phyloP scores from a whole-genome alignment of 1,140 invertebrate genomes.

The Glossosoma conforme region DNA sequence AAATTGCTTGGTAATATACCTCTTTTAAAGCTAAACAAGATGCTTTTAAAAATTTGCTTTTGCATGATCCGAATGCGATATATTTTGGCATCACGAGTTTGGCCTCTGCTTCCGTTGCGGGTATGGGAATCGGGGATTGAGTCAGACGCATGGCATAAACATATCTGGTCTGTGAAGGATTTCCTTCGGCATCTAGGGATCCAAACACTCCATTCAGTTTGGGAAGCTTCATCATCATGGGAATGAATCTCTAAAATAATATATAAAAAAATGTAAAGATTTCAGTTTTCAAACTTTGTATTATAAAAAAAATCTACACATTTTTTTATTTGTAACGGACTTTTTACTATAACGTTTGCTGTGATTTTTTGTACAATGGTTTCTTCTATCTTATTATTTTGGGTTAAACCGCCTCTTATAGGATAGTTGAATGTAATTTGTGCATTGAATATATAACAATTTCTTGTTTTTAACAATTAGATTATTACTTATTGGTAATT shows the following conservation, averaged over 20 bases:
- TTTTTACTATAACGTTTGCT: too few relatives aligned
- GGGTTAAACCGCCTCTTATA: too few relatives aligned
- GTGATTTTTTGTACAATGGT: too few relatives aligned
- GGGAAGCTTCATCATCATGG: constrained; percentile 60
- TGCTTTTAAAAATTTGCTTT: constrained; percentile 39
- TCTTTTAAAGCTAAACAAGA: constrained; percentile 13
- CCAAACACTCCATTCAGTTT: constrained; percentile 62
- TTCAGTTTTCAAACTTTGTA: constrained; percentile 1
- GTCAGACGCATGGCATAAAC: constrained; percentile 62
- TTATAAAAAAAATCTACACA: constrained; percentile 4
- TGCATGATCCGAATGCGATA: constrained; percentile 56
- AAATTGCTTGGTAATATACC: too few relatives aligned
- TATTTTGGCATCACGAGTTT: constrained; percentile 55
- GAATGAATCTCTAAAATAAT: constrained; percentile 56
- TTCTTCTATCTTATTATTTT: too few relatives aligned
- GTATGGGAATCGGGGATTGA: constrained; percentile 54
- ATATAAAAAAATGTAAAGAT: background rate
- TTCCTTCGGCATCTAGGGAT: constrained; percentile 45
- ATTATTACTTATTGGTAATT: too few relatives aligned
- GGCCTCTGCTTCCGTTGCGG: constrained; percentile 34
- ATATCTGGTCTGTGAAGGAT: constrained; percentile 51
- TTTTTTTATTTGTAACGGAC: too few relatives aligned
- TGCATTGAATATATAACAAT: too few relatives aligned
- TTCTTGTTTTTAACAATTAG: too few relatives aligned
- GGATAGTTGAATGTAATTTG: too few relatives aligned